phyloP scores from a whole-genome alignment of 2,113 vertebrate genomes.

The Catagonus wagneri region DNA sequence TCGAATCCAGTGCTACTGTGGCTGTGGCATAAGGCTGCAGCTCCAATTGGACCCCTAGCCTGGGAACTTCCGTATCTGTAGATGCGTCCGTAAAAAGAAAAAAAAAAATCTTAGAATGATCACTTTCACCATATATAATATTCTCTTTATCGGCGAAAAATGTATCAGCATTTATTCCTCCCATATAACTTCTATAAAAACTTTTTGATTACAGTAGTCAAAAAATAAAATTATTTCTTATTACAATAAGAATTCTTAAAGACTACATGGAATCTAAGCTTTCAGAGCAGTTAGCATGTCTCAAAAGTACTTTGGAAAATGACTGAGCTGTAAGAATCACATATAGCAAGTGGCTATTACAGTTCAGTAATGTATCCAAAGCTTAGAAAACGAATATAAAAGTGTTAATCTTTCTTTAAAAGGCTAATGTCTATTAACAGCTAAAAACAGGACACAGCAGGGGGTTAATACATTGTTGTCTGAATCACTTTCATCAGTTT shows the following conservation, averaged over 20 bases:
- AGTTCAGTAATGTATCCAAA: conserved; percentile 68
- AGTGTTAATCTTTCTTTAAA: conserved; percentile 81
- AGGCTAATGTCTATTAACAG: conserved; percentile 82
- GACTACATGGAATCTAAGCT: not conserved
- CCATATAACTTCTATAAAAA: conserved; percentile 52
- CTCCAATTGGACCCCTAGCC: too few relatives aligned
- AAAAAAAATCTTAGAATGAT: not conserved
- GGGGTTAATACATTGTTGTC: conserved; percentile 84
- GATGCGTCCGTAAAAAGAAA: too few relatives aligned
- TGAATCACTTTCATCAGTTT: conserved; percentile 83
- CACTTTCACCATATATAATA: not conserved
- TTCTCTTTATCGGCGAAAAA: conserved; percentile 32
- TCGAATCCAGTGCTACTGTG: too few relatives aligned
- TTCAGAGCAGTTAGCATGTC: conserved; percentile 20
- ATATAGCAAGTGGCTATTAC: conserved; percentile 20
- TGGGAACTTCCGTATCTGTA: too few relatives aligned
- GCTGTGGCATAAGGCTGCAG: too few relatives aligned
- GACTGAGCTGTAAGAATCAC: not conserved
- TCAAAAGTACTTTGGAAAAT: conserved; percentile 56
- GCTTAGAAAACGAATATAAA: conserved; percentile 70
- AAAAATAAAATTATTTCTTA: conserved; percentile 43
- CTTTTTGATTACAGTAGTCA: not conserved
- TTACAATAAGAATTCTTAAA: conserved; percentile 22
- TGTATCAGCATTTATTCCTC: not conserved
- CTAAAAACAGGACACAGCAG: conserved; percentile 77